A percentile compares a stretch with the other conserved stretches of the same genome.
Conservation (phyloP, 2,797 vertebrate genomes). For the Enteromius trimaculatus region DNA sequence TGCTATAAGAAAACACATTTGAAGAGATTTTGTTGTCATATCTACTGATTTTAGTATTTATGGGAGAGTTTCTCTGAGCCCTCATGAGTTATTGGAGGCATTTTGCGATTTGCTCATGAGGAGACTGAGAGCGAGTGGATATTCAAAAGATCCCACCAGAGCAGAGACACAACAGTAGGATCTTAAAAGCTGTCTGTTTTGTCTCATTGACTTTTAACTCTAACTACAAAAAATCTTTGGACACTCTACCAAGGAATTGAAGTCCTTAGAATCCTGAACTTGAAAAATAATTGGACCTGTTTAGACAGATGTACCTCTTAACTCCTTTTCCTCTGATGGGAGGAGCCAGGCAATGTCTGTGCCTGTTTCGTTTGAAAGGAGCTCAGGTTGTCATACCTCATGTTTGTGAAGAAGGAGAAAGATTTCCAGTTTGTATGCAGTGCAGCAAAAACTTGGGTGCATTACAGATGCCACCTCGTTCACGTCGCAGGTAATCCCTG, state of each 20-base stretch:
- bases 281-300: conserved; percentile 55
- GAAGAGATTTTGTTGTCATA: conserved; percentile 49
- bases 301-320: conserved; percentile 53
- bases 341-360: conserved; percentile 51
- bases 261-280: conserved; percentile 53
- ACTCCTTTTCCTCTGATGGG: conserved; percentile 45
- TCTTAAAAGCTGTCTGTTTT: conserved; percentile 23
- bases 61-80: conserved; percentile 28
- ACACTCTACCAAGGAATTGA: conserved; percentile 41
- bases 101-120: conserved; percentile 36
- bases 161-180: conserved; percentile 17
- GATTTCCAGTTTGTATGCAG: conserved; percentile 61
- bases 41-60: conserved; percentile 48
- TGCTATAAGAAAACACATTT: conserved; percentile 70
- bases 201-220: conserved; percentile 41
- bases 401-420: conserved; percentile 67
- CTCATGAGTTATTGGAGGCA: conserved; percentile 26
- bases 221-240: conserved; percentile 38
- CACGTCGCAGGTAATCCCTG: conserved; percentile 44
- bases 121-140: conserved; percentile 21
- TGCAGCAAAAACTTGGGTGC: conserved; percentile 52
- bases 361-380: conserved; percentile 57
- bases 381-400: conserved; percentile 69
- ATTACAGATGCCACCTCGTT: conserved; percentile 49
- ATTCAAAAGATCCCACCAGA: conserved; percentile 44